Conservation (phyloP, 2,113 vertebrate genomes). For the Chloropsis hardwickii region DNA sequence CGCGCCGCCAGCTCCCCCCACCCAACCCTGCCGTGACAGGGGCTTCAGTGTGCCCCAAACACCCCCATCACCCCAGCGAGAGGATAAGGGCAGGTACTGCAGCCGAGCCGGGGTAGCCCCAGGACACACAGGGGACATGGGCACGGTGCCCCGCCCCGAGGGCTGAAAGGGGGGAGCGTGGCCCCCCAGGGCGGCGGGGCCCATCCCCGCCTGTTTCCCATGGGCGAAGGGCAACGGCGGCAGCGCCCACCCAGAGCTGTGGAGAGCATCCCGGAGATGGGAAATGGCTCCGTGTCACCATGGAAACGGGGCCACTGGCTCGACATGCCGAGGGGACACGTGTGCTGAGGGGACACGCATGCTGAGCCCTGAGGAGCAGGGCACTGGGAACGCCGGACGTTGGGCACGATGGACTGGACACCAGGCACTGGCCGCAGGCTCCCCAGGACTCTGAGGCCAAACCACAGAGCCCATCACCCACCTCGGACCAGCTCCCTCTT, state of each 20-base stretch:
- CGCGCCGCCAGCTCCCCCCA: accelerated
- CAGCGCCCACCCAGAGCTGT: background rate
- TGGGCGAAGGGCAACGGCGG: background rate
- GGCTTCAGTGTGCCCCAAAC: accelerated
- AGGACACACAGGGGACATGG: accelerated
- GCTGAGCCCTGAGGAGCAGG: background rate
- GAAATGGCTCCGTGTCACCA: slow-evolving; percentile 52
- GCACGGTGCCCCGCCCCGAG: accelerated
- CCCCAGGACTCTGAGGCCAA: background rate
- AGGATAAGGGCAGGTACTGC: too few species aligned
- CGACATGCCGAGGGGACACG: background rate
- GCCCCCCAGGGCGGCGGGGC: accelerated
- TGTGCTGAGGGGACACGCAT: background rate
- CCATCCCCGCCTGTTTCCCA: background rate
- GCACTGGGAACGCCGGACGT: accelerated
- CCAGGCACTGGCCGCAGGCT: accelerated
- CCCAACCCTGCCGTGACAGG: accelerated
- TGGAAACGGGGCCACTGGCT: slow-evolving; percentile 51
- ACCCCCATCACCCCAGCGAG: background rate
- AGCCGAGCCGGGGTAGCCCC: accelerated
- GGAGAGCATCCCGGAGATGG: slow-evolving; percentile 15
- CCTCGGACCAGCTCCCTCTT: accelerated
- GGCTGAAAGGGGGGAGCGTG: background rate
- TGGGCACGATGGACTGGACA: accelerated
- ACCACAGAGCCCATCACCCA: background rate